phyloP scores from a whole-genome alignment of 2,113 vertebrate genomes.

The Dicentrarchus labrax region DNA sequence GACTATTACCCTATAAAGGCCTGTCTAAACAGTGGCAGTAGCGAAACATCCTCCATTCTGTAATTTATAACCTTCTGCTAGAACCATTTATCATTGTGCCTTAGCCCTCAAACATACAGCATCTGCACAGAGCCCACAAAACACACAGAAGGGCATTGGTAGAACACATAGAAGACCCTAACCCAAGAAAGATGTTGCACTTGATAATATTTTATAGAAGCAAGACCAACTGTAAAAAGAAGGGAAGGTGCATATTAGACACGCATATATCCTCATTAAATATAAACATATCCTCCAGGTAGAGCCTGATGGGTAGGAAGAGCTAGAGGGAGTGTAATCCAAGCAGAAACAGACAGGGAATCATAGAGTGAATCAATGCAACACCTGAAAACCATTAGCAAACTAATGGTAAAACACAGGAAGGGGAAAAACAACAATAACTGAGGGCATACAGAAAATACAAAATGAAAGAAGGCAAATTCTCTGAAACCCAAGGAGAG shows the following conservation, averaged over 20 bases:
- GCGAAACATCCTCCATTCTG: conserved; percentile 53
- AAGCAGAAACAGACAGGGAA: conserved; percentile 27
- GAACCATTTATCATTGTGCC: conserved; percentile 64
- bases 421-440: conserved; percentile 59
- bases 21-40: conserved; percentile 47
- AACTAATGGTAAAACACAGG: conserved; percentile 72
- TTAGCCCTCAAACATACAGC: conserved; percentile 39
- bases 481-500: conserved; percentile 57
- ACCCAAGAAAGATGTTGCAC: conserved; percentile 4
- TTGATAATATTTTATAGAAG: not conserved
- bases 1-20: conserved; percentile 64
- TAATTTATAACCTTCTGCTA: conserved; percentile 68
- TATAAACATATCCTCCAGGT: conserved; percentile 25
- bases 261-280: not conserved
- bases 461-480: conserved; percentile 75
- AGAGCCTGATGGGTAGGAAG: conserved; percentile 19
- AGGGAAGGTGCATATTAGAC: not conserved
- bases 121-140: conserved; percentile 57
- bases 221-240: not conserved
- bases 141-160: conserved; percentile 16
- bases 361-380: conserved; percentile 45
- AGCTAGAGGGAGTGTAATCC: conserved; percentile 1
- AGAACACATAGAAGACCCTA: not conserved
- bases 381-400: conserved; percentile 79
- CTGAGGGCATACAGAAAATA: conserved; percentile 73